Evolutionary conservation across 2,113 vertebrate species (phyloP).

Genomic region (Petrocephalus microphthalmus): DNA sequence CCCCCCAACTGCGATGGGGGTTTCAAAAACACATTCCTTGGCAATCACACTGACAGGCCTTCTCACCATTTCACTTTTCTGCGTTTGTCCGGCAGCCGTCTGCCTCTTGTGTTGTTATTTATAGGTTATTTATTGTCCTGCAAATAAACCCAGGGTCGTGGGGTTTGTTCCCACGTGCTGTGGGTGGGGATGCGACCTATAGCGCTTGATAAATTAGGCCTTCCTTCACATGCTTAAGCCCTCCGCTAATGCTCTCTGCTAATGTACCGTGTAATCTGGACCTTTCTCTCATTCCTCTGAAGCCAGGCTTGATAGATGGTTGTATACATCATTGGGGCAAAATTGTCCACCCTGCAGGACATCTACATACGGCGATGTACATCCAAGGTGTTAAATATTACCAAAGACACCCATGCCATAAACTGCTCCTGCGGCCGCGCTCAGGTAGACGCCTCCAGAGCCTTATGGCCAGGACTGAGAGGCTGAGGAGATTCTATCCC

Average conservation of each 20-base stretch:
- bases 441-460: not conserved
- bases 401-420: not conserved
- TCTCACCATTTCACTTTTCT: not conserved
- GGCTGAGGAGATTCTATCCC: not conserved
- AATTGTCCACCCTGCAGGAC: not conserved
- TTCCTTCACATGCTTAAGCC: not conserved
- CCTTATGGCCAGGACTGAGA: not conserved
- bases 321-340: not conserved
- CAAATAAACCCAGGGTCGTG: not conserved
- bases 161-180: not conserved
- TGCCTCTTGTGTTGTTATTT: not conserved
- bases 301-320: not conserved
- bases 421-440: not conserved
- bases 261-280: not conserved
- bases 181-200: not conserved
- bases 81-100: not conserved
- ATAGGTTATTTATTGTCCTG: constrained; percentile 10
- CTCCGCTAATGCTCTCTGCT: not conserved
- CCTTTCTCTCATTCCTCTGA: not conserved
- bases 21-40: not conserved
- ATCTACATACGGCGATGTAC: not conserved
- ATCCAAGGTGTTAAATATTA: not conserved
- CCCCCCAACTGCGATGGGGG: not conserved
- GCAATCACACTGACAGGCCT: not conserved
- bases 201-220: not conserved